Conservation (phyloP, 2,888 invertebrate genomes). For the Octonoba sinensis region DNA sequence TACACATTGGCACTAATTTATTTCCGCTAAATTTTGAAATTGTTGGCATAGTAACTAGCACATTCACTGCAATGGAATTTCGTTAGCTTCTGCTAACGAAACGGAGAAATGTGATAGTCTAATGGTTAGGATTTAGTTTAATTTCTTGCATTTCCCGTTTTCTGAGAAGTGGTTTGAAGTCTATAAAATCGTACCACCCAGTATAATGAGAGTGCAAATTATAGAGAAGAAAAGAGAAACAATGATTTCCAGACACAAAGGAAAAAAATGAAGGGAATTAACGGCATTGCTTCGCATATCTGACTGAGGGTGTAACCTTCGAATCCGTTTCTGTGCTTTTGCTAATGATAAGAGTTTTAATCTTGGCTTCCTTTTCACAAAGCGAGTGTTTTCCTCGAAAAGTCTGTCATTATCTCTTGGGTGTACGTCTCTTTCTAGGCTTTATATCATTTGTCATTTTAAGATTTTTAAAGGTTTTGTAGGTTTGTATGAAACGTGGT, state of each 20-base stretch:
- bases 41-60: too few species aligned
- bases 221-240: conserved; percentile 8
- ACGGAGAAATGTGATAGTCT: too few species aligned
- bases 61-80: too few species aligned
- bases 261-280: background rate
- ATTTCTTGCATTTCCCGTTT: background rate
- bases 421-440: background rate
- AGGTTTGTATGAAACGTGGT: too few species aligned
- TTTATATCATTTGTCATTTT: background rate
- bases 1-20: too few species aligned
- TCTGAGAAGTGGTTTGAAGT: background rate
- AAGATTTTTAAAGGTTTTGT: too few species aligned
- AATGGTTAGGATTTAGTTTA: too few species aligned
- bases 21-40: too few species aligned
- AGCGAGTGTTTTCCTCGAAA: conserved; percentile 6
- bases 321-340: conserved; percentile 29
- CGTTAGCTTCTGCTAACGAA: too few species aligned
- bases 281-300: background rate
- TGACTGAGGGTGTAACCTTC: conserved; percentile 28
- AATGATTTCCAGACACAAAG: conserved; percentile 10
- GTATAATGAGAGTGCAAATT: conserved; percentile 23
- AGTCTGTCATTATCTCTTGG: conserved; percentile 23
- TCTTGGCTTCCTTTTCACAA: conserved; percentile 24
- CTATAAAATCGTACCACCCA: conserved; percentile 10
- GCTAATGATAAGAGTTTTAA: conserved; percentile 38